phyloP scores from a whole-genome alignment of 2,797 vertebrate genomes.

The Nasua narica region DNA sequence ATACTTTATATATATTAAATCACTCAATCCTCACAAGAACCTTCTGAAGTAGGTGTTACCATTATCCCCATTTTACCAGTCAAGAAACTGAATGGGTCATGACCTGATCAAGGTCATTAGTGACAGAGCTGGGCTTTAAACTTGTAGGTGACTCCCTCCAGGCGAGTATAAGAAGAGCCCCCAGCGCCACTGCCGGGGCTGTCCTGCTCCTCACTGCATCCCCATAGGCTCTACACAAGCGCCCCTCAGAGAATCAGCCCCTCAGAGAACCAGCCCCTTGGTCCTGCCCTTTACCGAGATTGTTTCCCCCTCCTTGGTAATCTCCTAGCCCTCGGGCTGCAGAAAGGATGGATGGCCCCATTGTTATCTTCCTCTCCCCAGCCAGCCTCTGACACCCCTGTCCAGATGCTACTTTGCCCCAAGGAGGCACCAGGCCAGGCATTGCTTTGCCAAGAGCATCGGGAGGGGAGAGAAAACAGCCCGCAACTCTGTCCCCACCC shows the following conservation, averaged over 20 bases:
- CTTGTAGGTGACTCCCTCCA: background rate
- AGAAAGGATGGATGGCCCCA: background rate
- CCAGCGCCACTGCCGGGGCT: background rate
- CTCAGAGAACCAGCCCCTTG: background rate
- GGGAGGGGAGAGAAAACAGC: background rate
- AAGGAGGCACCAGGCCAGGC: background rate
- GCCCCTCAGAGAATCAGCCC: background rate
- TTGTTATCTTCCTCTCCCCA: background rate
- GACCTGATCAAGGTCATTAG: background rate
- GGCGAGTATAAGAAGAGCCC: background rate
- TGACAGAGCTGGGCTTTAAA: background rate
- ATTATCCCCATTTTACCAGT: background rate
- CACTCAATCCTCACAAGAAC: background rate
- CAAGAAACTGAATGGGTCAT: background rate
- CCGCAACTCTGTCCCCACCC: accelerated
- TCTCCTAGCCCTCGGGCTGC: background rate
- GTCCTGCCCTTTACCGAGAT: background rate
- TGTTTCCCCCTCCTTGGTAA: background rate
- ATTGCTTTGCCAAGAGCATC: background rate
- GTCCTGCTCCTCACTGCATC: background rate
- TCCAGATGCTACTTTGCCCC: background rate
- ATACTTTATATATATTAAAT: background rate
- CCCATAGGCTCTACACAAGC: background rate
- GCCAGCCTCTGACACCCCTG: background rate
- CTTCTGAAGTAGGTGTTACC: background rate